Conservation (phyloP, 2,797 vertebrate species). For the Delichon dasypus region DNA sequence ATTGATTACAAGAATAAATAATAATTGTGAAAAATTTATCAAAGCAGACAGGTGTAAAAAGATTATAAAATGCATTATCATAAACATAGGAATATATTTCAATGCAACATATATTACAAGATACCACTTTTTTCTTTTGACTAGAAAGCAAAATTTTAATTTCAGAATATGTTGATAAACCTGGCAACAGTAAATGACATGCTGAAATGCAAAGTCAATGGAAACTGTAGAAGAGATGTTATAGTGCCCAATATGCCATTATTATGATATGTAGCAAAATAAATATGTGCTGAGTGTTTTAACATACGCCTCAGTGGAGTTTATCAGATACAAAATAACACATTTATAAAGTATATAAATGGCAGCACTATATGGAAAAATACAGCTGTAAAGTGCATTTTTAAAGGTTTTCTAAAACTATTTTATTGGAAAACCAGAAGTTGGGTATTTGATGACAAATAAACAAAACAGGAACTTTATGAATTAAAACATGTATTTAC, state of each 20-base stretch:
- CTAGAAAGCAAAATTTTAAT: conserved; percentile 17
- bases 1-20: conserved; percentile 33
- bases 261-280: neutral
- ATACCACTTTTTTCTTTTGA: neutral
- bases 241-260: neutral
- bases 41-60: conserved; percentile 38
- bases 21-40: conserved; percentile 38
- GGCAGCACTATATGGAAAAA: neutral
- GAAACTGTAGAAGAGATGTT: neutral
- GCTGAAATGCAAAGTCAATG: conserved; percentile 3
- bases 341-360: neutral
- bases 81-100: conserved; percentile 2
- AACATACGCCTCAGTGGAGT: neutral
- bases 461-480: neutral
- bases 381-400: neutral
- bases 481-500: neutral
- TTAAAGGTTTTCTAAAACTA: neutral
- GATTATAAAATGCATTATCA: conserved; percentile 27
- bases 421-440: neutral
- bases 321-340: neutral
- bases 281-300: neutral
- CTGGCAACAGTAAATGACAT: neutral
- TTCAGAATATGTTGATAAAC: conserved; percentile 16
- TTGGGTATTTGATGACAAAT: neutral
- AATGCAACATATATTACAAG: neutral